Base-by-base conservation (phyloP, 2,888 invertebrate genomes). In the Eudasyphora cyanicolor region DNA sequence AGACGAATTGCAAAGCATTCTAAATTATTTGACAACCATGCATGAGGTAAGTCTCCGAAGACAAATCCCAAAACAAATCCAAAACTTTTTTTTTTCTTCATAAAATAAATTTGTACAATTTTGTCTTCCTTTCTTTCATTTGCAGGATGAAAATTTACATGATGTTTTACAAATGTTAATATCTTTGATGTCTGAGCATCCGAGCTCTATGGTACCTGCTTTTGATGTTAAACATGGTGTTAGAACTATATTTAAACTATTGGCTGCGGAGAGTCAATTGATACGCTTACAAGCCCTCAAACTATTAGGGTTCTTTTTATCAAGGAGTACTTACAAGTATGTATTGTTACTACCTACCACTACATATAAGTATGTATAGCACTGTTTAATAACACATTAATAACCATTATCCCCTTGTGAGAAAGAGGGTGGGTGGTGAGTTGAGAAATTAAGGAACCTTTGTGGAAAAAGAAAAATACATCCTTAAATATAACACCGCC, bases 211-310 rank as follows among this genome's bases (percentile, higher is more conserved):
- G 98, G 99, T 99, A 87, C 99, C 99, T 49, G 98, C 98, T 75
- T 99, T 99, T 92, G 99, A 99, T 93, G 96, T 97, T 85, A 99
- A 99, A 94, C 97, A 97, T 88, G 99, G 99, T 82, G 97, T 99
- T 75, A 94, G 98, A 89, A 97, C 98, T 79, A 97, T 99, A 88
- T 99, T 99, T 94, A 99, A 99, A 92, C 93, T 99, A 79, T 93
- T 99, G 82, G 97, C 98, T 12, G 98, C 99, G 4, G 97, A 98
- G 90, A 98, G 98, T 93, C 99, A 99, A 93, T 93, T 98, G 86
- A 98, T 99, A 89, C 94, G 99, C 87, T 94, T 99, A 82, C 98
- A 99, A 92, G 97, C 99, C 4, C 93, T 99, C 62, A 99, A 99
- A 92, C 94, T 99, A 60, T 94, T 99, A 57, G 99, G 99, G 82